These are phyloP conservation scores for Motacilla tschutschensis DNA, from an alignment of 2,113 vertebrate genomes.

Conservation along the genomic window DNA sequence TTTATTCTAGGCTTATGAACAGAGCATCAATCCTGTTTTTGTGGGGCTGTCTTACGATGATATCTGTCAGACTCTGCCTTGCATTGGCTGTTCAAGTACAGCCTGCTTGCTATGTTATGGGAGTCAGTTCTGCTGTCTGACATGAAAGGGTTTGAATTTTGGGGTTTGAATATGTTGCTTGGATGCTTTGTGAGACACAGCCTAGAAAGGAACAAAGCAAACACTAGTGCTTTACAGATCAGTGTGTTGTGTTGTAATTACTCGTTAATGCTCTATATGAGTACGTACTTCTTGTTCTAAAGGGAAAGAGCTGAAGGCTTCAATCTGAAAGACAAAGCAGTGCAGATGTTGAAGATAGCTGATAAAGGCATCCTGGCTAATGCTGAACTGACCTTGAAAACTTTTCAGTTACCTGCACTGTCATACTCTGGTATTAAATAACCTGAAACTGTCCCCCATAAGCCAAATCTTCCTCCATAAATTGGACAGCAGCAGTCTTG, in stretches of 20 bases:
- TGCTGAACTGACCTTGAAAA: neutral
- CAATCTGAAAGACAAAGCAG: neutral
- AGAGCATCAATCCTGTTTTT: neutral
- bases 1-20: neutral
- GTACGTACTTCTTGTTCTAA: neutral
- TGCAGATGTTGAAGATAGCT: neutral
- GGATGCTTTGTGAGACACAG: neutral
- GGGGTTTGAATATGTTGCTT: neutral
- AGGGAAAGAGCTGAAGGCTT: neutral
- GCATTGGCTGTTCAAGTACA: neutral
- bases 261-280: neutral
- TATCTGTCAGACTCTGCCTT: neutral
- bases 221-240: neutral
- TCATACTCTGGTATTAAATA: neutral
- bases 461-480: neutral
- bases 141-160: neutral
- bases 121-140: neutral
- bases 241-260: neutral
- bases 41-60: neutral
- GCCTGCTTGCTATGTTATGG: neutral
- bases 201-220: neutral
- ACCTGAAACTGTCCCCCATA: neutral
- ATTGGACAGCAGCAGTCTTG: neutral
- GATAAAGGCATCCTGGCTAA: neutral
- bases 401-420: neutral